phyloP scores from a whole-genome alignment of 2,113 vertebrate genomes.

The Alligator sinensis region DNA sequence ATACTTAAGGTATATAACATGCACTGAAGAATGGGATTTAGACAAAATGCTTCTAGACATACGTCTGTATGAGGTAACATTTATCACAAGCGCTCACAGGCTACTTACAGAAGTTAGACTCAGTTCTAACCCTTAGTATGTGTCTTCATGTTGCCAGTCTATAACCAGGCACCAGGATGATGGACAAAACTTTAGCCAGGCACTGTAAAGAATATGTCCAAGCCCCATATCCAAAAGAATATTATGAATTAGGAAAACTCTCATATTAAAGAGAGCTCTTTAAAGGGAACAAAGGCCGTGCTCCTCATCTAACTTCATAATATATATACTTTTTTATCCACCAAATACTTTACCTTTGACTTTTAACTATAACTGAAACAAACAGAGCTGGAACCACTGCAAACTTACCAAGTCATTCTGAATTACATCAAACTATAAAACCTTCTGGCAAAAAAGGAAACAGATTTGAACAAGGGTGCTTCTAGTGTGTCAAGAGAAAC shows the following conservation, averaged over 20 bases:
- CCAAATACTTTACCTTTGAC: not conserved
- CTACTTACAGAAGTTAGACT: not conserved
- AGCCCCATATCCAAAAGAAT: not conserved
- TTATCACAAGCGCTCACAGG: not conserved
- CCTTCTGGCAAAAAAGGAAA: not conserved
- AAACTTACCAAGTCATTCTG: not conserved
- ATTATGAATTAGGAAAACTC: not conserved
- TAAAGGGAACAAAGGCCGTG: not conserved
- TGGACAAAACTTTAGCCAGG: not conserved
- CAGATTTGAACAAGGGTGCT: not conserved
- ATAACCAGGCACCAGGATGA: not conserved
- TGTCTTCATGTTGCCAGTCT: not conserved
- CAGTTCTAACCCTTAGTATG: not conserved
- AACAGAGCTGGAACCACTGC: not conserved
- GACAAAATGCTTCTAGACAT: not conserved
- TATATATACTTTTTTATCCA: not conserved
- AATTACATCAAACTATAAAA: not conserved
- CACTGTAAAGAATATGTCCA: not conserved
- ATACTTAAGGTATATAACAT: too few relatives aligned
- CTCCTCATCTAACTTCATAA: not conserved
- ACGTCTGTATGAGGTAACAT: not conserved
- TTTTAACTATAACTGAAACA: not conserved
- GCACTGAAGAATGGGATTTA: not conserved
- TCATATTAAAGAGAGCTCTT: not conserved
- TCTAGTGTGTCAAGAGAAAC: not conserved